Evolutionary conservation across 2,113 vertebrate genomes (phyloP), one percentile per base, ranked within the genome.

Genomic region (Hassar affinis): DNA sequence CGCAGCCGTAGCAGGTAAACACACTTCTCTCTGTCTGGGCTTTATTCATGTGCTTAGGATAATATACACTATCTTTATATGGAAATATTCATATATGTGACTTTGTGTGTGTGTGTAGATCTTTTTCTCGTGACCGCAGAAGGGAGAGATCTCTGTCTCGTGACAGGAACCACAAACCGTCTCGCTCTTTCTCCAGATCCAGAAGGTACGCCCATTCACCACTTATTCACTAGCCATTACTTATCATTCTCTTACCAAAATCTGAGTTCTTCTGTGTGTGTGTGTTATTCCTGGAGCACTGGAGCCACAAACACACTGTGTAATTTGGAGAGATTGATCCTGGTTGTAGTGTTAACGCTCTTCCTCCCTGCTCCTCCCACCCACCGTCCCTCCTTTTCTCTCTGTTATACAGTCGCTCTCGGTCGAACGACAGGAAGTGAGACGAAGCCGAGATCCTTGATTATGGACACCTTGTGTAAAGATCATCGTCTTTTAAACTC

Each of bases 91-190:
- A n/a, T n/a, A n/a, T n/a, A n/a, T n/a, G n/a, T n/a, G n/a, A n/a
- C n/a, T n/a, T n/a, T 79, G 6, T 79, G 14, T 52, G 17, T 81
- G n/a, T 25, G 1, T 84, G 27, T 87, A 99, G 98, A 93, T 99
- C 97, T 91, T 95, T 98, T 90, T 99, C 97, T 88, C 96, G 97
- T 95, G 98, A 99, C 89, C 96, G 97, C 90, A 97, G 96, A 90
- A 97, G 97, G 96, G 98, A 99, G 89, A 95, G 97, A 86, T 99
- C 98, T 66, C 91, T 97, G 86, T 99, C 98, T 86, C 90, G 97
- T 87, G 98, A 99, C 88, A 98, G 97, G 94, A 99, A 98, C 92
- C 97, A 98, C 86, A 99, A 98, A 94, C 96, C 96, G 42, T 99
- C 98, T 20, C 95, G 98, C 76, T 99, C 97, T 42, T 98, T 99